phyloP scores from a whole-genome alignment of 2,888 invertebrate genomes.

The Melanophora roralis region DNA sequence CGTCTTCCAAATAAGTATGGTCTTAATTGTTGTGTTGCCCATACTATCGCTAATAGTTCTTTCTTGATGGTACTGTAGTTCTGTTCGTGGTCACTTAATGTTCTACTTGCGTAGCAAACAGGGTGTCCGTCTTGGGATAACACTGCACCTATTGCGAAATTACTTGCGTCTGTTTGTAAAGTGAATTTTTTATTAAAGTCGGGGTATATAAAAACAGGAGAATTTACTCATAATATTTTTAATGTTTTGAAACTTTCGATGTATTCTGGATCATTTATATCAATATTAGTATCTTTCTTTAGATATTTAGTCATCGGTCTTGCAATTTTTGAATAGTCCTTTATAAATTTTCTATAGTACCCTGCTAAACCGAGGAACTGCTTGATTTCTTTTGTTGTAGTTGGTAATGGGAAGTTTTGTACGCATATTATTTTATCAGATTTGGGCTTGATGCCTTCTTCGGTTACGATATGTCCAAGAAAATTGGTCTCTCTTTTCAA shows the following conservation, averaged over 20 bases:
- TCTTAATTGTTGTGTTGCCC: constrained; percentile 29
- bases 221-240: constrained; percentile 22
- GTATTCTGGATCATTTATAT: constrained; percentile 12
- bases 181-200: constrained; percentile 30
- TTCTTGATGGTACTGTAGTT: constrained; percentile 50
- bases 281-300: constrained; percentile 2
- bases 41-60: constrained; percentile 40
- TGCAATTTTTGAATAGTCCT: constrained; percentile 26
- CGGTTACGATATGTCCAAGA: constrained; percentile 34
- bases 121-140: constrained; percentile 32
- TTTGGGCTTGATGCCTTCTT: constrained; percentile 20
- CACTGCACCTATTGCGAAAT: constrained; percentile 40
- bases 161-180: constrained; percentile 24
- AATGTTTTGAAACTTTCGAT: constrained; percentile 19
- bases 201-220: constrained; percentile 19
- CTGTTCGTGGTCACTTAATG: constrained; percentile 32
- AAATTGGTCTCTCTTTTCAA: background rate
- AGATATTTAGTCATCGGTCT: background rate
- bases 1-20: constrained; percentile 28
- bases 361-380: constrained; percentile 53
- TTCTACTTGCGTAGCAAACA: constrained; percentile 38
- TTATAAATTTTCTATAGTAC: constrained; percentile 40
- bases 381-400: constrained; percentile 54
- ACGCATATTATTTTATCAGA: constrained; percentile 23
- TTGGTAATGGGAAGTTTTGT: constrained; percentile 40